phyloP scores from a whole-genome alignment of 2,797 vertebrate genomes.

The Australoheros facetus region DNA sequence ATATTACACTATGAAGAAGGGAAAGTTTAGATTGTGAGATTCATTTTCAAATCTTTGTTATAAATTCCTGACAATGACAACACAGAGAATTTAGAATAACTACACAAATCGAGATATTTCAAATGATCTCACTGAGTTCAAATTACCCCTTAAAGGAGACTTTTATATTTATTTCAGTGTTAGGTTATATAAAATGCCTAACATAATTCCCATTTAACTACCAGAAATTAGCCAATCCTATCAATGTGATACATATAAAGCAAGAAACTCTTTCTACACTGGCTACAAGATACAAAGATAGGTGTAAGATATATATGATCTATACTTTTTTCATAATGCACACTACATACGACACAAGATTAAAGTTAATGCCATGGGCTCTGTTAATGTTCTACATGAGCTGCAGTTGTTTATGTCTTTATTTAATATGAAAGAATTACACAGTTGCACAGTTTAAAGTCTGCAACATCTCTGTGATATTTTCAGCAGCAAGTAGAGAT shows the following conservation, averaged over 20 bases:
- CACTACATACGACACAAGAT: not conserved
- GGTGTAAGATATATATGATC: slow-evolving; percentile 1
- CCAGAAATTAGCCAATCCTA: not conserved
- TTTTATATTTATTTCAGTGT: not conserved
- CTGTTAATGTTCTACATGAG: not conserved
- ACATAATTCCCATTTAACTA: slow-evolving; percentile 7
- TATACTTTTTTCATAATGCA: slow-evolving; percentile 1
- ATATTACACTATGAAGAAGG: not conserved
- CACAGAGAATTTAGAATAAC: not conserved
- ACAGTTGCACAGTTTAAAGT: no score
- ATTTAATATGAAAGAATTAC: not conserved
- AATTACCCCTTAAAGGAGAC: slow-evolving; percentile 5
- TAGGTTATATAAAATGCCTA: not conserved
- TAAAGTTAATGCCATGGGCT: not conserved
- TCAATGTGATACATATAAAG: not conserved
- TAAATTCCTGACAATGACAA: slow-evolving; percentile 14
- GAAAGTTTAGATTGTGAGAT: not conserved
- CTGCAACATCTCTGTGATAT: not conserved
- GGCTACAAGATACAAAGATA: not conserved
- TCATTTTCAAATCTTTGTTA: slow-evolving; percentile 19
- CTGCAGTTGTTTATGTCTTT: not conserved
- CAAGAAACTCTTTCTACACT: not conserved
- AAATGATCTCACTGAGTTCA: slow-evolving; percentile 4
- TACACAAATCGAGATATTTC: not conserved
- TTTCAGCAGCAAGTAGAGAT: not conserved